Evolutionary conservation across 2,797 vertebrate species (phyloP).

Genomic region (Yasuhikotakia modesta): DNA sequence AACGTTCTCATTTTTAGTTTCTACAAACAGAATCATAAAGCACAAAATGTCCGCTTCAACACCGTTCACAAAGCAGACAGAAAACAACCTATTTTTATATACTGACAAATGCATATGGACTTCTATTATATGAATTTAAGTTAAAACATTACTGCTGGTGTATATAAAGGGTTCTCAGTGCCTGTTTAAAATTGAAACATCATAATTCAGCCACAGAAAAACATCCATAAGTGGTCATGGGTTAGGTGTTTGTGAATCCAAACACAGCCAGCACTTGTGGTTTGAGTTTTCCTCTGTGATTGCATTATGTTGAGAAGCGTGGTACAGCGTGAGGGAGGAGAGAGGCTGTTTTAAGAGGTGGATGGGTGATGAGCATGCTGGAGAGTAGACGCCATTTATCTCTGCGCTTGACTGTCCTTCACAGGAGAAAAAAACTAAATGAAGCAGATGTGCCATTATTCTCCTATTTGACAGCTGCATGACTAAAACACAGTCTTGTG

Average conservation of each 20-base stretch:
- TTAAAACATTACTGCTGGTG: too few species aligned
- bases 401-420: slow-evolving; percentile 29
- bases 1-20: background rate
- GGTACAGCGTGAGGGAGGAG: slow-evolving; percentile 36
- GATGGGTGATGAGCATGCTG: slow-evolving; percentile 23
- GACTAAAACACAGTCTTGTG: slow-evolving; percentile 4
- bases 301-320: slow-evolving; percentile 48
- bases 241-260: slow-evolving; percentile 46
- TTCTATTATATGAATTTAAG: too few species aligned
- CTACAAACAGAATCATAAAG: background rate
- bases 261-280: slow-evolving; percentile 51
- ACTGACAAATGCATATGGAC: slow-evolving; percentile 7
- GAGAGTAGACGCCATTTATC: slow-evolving; percentile 7
- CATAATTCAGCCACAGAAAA: slow-evolving; percentile 17
- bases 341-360: slow-evolving; percentile 28
- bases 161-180: background rate
- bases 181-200: slow-evolving; percentile 41
- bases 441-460: slow-evolving; percentile 36
- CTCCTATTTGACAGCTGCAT: slow-evolving; percentile 19
- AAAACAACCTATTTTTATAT: background rate
- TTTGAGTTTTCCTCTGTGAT: slow-evolving; percentile 45
- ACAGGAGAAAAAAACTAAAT: slow-evolving; percentile 5
- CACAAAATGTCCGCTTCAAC: background rate
- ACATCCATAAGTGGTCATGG: slow-evolving; percentile 23
- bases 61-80: background rate